These are phyloP conservation scores for Alosa sapidissima DNA, from an alignment of 2,797 vertebrate genomes.

Conservation along the genomic window DNA sequence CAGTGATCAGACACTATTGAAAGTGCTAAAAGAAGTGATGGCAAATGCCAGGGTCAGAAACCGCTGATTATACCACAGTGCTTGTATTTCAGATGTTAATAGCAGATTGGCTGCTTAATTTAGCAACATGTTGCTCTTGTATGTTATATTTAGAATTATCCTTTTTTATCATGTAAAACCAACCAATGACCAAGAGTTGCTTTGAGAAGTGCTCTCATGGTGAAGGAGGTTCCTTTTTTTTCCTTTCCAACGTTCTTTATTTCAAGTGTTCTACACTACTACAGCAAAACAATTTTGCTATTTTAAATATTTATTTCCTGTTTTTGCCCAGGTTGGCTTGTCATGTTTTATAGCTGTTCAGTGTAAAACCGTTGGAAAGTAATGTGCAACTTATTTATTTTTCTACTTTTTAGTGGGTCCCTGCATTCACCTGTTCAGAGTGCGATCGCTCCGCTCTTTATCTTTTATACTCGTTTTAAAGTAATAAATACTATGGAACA, in stretches of 20 bases:
- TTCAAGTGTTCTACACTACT: neutral
- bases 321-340: slow-evolving; percentile 19
- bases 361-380: neutral
- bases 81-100: neutral
- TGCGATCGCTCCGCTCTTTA: neutral
- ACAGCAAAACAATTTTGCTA: slow-evolving; percentile 2
- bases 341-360: neutral
- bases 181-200: neutral
- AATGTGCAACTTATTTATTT: slow-evolving; percentile 24
- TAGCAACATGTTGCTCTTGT: neutral
- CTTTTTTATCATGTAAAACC: slow-evolving; percentile 1
- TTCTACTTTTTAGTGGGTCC: neutral
- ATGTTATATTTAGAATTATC: neutral
- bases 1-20: neutral
- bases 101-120: neutral
- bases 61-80: neutral
- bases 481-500: neutral
- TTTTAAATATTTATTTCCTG: slow-evolving; percentile 14
- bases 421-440: neutral
- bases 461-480: neutral
- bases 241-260: neutral
- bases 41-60: neutral
- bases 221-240: neutral
- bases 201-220: neutral
- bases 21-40: neutral